phyloP scores from a whole-genome alignment of 1,140 invertebrate genomes.

The Lasioglossum albipes region DNA sequence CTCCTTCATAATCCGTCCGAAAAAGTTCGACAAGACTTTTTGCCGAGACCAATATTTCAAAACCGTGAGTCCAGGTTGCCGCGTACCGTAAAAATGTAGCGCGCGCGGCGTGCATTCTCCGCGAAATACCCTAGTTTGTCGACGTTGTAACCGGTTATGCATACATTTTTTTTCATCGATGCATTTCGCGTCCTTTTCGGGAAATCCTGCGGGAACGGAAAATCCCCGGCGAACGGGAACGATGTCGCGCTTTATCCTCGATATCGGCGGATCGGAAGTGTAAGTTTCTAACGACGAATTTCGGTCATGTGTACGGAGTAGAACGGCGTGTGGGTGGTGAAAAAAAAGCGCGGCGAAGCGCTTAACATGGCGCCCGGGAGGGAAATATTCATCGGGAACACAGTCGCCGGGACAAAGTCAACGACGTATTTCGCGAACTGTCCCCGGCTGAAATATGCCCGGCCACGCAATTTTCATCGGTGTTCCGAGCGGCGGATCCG shows the following conservation, averaged over 20 bases:
- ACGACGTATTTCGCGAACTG: conserved; percentile 44
- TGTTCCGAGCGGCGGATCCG: conserved; percentile 11
- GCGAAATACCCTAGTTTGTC: too few species aligned
- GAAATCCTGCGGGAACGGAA: conserved; percentile 39
- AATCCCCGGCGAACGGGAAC: conserved; percentile 26
- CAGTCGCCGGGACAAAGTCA: conserved; percentile 41
- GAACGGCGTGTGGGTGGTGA: neutral
- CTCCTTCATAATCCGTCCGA: too few species aligned
- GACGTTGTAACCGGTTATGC: too few species aligned
- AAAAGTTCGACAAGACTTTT: too few species aligned
- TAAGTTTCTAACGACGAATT: conserved; percentile 48
- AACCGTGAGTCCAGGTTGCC: too few species aligned
- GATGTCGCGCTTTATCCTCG: conserved; percentile 17
- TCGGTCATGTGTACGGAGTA: neutral
- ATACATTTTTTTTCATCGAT: too few species aligned
- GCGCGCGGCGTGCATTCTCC: too few species aligned
- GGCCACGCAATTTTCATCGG: conserved; percentile 50
- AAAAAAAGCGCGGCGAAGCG: conserved; percentile 12
- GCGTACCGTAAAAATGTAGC: too few species aligned
- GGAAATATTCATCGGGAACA: conserved; percentile 48
- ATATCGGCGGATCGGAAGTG: conserved; percentile 46
- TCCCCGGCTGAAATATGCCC: conserved; percentile 51
- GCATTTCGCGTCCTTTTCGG: neutral
- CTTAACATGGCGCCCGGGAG: conserved; percentile 49
- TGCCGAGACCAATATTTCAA: too few species aligned